Base-by-base conservation (phyloP, 2,888 invertebrate genomes). In the Criorhina ranunculi region DNA sequence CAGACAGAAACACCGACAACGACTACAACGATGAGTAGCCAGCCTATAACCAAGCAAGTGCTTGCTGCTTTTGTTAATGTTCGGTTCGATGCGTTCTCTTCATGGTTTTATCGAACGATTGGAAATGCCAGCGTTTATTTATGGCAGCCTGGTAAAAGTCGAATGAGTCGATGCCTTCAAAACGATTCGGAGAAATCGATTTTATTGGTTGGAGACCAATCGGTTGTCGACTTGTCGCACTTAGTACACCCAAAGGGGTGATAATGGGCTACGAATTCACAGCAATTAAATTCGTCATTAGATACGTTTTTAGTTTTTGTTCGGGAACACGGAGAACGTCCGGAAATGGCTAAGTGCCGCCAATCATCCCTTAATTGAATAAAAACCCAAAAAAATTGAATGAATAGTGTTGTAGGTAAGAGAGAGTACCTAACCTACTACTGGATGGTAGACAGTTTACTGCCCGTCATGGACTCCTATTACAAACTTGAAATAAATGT, bases 91-190 rank as follows among this genome's bases (percentile, higher is more conserved):
- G 85, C 75, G 69, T 75, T 79, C 37, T 79, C 37, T 59, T 46
- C 60, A 85, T 76, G 69, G 60, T 9, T 29, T 60, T 79, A 85
- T 85, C 70, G 80, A 85, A 75, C 86, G 88, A 87, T 88, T 88
- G 87, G 87, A 81, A 86, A 82, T 57, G 69, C 76, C n/a, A 33
- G 60, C 86, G 75, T 19, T 75, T 44, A 42, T 76, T 88, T 87
- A 88, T 90, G 90, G 46, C 46, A 76, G 88, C 90, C 90, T 90
- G 89, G 88, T 90, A 88, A 59, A 88, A 88, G 87, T 88, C 89
- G 88, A 90, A 89, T 89, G 89, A 90, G 89, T 90, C 90, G 89
- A 90, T 90, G 90, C 87, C 89, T 89, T 86, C 87, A 83, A 89
- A 89, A 87, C 86, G 88, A 87, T 86, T 88, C 87, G 85, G 83